These are phyloP conservation scores for Caenorhabditis zanzibari DNA, from an alignment of 2,888 invertebrate genomes.

Conservation along the genomic window DNA sequence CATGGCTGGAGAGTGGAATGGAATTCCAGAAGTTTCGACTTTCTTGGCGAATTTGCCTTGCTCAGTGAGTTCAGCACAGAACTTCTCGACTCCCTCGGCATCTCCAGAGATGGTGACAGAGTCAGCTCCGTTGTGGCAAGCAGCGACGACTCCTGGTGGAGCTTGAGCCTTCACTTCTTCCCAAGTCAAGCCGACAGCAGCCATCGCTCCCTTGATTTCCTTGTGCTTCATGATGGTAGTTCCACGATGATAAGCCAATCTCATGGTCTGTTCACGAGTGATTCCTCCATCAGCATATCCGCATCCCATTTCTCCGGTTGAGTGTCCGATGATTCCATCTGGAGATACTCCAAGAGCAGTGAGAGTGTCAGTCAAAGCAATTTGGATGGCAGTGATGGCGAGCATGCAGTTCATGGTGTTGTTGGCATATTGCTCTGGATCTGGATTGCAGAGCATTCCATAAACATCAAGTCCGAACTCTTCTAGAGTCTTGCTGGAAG, in stretches of 20 bases:
- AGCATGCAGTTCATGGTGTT: constrained; percentile 94
- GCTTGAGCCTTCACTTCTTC: constrained; percentile 88
- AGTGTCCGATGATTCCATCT: constrained; percentile 97
- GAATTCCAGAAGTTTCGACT: constrained; percentile 92
- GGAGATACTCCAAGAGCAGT: constrained; percentile 89
- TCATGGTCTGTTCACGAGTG: constrained; percentile 94
- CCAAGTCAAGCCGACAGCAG: constrained; percentile 93
- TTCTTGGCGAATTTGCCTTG: constrained; percentile 85
- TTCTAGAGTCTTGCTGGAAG: constrained; percentile 86
- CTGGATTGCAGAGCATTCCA: constrained; percentile 88
- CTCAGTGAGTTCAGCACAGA: constrained; percentile 83
- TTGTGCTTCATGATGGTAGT: constrained; percentile 84
- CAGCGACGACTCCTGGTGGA: constrained; percentile 90
- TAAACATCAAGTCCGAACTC: constrained; percentile 91
- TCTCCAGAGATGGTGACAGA: constrained; percentile 95
- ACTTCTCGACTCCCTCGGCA: constrained; percentile 82
- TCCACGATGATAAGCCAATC: constrained; percentile 96
- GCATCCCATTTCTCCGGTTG: constrained; percentile 93
- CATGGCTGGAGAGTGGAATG: constrained; percentile 96
- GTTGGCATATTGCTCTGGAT: constrained; percentile 87
- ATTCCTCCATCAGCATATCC: constrained; percentile 97
- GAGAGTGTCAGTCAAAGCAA: constrained; percentile 94
- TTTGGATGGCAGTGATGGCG: constrained; percentile 95
- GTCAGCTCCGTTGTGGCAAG: constrained; percentile 96
- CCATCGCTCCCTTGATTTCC: constrained; percentile 88